These are phyloP conservation scores for Tiliacea aurago DNA, from an alignment of 2,888 invertebrate genomes.

Conservation along the genomic window DNA sequence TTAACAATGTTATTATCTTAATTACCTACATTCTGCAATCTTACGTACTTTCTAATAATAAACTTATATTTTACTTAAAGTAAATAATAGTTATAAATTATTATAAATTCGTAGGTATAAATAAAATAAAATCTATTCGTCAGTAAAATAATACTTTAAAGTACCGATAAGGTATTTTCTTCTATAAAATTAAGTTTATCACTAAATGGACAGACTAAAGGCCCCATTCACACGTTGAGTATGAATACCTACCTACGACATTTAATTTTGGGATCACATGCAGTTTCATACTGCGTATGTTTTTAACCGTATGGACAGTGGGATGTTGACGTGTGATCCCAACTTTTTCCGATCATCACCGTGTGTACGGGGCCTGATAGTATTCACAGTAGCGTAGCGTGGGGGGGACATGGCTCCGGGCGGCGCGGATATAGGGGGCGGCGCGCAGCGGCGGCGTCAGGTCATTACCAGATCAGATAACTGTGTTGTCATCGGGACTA, in stretches of 20 bases:
- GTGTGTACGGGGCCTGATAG: neutral
- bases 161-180: conserved; percentile 10
- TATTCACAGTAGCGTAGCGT: too few species aligned
- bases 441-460: too few species aligned
- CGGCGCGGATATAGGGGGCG: too few species aligned
- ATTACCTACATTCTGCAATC: conserved; percentile 37
- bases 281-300: neutral
- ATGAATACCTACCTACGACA: neutral
- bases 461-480: too few species aligned
- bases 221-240: neutral
- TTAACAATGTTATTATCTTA: conserved; percentile 29
- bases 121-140: conserved; percentile 27
- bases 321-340: conserved; percentile 4
- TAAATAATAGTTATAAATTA: conserved; percentile 29
- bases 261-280: neutral
- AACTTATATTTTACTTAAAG: conserved; percentile 15
- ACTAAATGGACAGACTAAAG: neutral
- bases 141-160: conserved; percentile 42
- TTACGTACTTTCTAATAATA: conserved; percentile 27
- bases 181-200: neutral
- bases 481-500: too few species aligned
- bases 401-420: too few species aligned
- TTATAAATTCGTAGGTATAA: conserved; percentile 23
- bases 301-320: neutral
- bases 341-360: neutral